Conservation (phyloP, 2,797 vertebrate genomes). For the Gila robusta region DNA sequence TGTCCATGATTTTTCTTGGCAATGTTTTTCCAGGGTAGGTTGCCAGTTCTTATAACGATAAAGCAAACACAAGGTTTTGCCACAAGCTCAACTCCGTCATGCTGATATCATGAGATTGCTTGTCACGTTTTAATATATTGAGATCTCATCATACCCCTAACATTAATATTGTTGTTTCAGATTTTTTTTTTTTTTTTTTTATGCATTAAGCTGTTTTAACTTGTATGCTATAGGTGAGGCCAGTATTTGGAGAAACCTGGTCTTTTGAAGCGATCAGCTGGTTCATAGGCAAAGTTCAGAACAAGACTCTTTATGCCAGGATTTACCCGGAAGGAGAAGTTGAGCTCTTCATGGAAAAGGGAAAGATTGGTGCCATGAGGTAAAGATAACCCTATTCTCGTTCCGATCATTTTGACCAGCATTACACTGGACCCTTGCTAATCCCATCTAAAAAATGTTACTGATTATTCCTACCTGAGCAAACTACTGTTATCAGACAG, state of each 20-base stretch:
- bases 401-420: background rate
- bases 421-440: background rate
- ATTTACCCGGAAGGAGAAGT: constrained; percentile 72
- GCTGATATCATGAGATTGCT: too few relatives aligned
- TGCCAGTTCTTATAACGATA: too few relatives aligned
- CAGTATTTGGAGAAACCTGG: constrained; percentile 74
- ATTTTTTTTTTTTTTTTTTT: background rate
- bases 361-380: constrained; percentile 81
- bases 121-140: too few relatives aligned
- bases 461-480: background rate
- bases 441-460: background rate
- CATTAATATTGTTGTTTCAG: background rate
- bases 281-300: constrained; percentile 76
- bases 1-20: too few relatives aligned
- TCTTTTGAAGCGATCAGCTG: constrained; percentile 75
- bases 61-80: too few relatives aligned
- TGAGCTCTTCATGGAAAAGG: constrained; percentile 81
- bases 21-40: too few relatives aligned
- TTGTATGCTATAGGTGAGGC: constrained; percentile 71
- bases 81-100: too few relatives aligned
- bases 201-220: background rate
- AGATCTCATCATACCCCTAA: too few relatives aligned
- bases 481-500: background rate
- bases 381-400: constrained; percentile 48
- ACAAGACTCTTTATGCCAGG: constrained; percentile 76